Percentiles rank a stretch among this genome's conserved stretches.
These are phyloP conservation scores for Odontamblyopus lacepedii DNA, from an alignment of 2,797 vertebrate genomes.

Conservation along the genomic window DNA sequence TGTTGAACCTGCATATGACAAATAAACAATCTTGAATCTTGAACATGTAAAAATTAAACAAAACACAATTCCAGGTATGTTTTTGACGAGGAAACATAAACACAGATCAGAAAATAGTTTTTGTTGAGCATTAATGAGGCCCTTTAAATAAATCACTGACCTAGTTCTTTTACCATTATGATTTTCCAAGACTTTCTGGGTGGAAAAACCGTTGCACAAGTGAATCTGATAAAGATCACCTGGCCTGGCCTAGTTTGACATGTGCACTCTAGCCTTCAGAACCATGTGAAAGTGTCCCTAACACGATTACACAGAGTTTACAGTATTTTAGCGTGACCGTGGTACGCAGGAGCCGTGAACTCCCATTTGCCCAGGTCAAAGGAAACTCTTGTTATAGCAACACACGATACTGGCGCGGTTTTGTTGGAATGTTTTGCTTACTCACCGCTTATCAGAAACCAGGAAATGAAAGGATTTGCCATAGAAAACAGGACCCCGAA, in stretches of 20 bases:
- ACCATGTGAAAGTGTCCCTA: constrained; percentile 17
- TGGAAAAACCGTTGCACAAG: background rate
- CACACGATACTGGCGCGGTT: constrained; percentile 71
- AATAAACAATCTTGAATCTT: too few relatives aligned
- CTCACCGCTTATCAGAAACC: constrained; percentile 74
- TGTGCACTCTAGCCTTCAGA: constrained; percentile 3
- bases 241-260: constrained; percentile 4
- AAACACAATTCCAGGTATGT: too few relatives aligned
- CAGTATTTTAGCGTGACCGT: constrained; percentile 22
- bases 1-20: too few relatives aligned
- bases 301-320: constrained; percentile 19
- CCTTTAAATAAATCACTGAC: background rate
- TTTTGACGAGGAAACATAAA: too few relatives aligned
- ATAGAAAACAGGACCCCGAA: constrained; percentile 69
- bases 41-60: too few relatives aligned
- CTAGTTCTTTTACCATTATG: background rate
- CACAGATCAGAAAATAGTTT: too few relatives aligned
- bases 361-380: constrained; percentile 48
- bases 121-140: too few relatives aligned
- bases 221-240: background rate
- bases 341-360: constrained; percentile 54
- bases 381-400: constrained; percentile 71
- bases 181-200: background rate
- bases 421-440: constrained; percentile 70
- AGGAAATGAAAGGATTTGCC: constrained; percentile 81